A percentile compares a stretch with the other conserved stretches of the same genome.
Conservation (phyloP, 2,888 invertebrate genomes). For the Augochlorella aurata region DNA sequence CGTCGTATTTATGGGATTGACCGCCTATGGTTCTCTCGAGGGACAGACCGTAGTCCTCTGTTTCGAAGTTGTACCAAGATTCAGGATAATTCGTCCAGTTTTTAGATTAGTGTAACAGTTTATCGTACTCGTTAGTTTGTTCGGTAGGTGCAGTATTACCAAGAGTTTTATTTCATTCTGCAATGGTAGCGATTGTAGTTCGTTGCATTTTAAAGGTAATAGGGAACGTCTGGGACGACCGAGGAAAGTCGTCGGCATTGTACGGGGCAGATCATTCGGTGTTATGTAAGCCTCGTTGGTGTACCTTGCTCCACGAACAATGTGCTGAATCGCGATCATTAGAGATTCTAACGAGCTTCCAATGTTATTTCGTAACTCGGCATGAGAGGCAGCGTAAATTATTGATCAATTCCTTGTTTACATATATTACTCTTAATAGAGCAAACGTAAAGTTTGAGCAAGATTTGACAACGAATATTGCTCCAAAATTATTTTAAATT, state of each 20-base stretch:
- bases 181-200: not conserved
- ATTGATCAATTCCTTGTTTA: not conserved
- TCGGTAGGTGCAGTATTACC: not conserved
- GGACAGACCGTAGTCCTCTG: not conserved
- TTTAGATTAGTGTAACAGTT: slow-evolving; percentile 5
- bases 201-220: not conserved
- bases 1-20: not conserved
- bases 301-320: not conserved
- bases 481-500: not conserved
- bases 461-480: not conserved
- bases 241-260: not conserved
- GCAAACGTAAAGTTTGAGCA: not conserved
- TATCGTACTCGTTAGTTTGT: not conserved
- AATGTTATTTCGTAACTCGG: not conserved
- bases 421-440: not conserved
- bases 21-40: not conserved
- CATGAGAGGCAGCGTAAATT: not conserved
- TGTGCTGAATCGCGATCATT: not conserved
- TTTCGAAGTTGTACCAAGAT: not conserved
- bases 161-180: not conserved
- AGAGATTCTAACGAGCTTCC: not conserved
- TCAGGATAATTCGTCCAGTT: not conserved
- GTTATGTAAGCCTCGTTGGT: not conserved
- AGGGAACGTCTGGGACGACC: slow-evolving; percentile 1
- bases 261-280: not conserved